These are phyloP conservation scores for Drosophila imparisetae DNA, from an alignment of 2,888 invertebrate genomes.

Conservation along the genomic window DNA sequence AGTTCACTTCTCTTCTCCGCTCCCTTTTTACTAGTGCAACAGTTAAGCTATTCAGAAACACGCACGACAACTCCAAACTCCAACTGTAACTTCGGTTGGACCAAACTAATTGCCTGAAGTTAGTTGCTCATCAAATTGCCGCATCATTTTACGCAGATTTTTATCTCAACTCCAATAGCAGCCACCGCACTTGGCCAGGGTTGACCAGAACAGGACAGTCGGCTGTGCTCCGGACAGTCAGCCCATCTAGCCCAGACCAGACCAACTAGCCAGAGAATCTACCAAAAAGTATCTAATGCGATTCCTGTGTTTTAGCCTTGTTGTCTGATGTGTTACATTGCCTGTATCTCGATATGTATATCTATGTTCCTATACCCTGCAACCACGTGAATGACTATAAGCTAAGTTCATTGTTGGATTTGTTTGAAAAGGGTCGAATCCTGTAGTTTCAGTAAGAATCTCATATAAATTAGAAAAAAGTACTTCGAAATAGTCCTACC, in stretches of 20 bases:
- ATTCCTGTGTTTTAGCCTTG: constrained; percentile 75
- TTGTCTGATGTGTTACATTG: constrained; percentile 57
- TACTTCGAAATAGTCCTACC: neutral
- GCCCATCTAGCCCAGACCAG: constrained; percentile 2
- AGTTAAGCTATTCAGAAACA: constrained; percentile 50
- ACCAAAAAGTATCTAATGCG: constrained; percentile 73
- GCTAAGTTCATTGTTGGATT: neutral
- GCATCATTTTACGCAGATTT: constrained; percentile 78
- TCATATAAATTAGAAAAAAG: neutral
- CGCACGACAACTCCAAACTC: constrained; percentile 29
- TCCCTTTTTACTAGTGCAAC: constrained; percentile 35
- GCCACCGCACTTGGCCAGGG: constrained; percentile 30
- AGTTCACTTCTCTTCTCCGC: constrained; percentile 4
- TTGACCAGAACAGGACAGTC: constrained; percentile 23
- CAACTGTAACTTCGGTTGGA: constrained; percentile 35
- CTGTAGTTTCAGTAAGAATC: neutral
- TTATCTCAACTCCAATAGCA: constrained; percentile 60
- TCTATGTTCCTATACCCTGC: constrained; percentile 62
- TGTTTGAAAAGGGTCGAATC: neutral
- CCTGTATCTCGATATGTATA: constrained; percentile 64
- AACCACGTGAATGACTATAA: neutral
- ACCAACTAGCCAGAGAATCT: constrained; percentile 12
- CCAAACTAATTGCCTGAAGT: constrained; percentile 76
- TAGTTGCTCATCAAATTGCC: constrained; percentile 80
- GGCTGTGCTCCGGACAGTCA: neutral